phyloP scores from a whole-genome alignment of 2,888 invertebrate genomes.

The Eilema caniola region DNA sequence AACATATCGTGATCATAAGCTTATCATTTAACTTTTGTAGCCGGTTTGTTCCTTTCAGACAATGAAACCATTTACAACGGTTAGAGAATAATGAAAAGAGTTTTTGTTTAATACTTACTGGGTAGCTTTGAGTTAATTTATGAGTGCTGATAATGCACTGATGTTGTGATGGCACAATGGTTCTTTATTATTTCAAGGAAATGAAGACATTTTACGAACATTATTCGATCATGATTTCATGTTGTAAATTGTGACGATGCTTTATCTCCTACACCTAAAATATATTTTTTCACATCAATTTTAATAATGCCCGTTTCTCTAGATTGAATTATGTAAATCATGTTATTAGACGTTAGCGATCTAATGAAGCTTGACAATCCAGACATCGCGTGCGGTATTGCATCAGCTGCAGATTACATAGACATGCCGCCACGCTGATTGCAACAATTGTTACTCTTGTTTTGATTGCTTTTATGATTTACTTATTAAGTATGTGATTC shows the following conservation, averaged over 20 bases:
- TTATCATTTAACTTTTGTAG: slow-evolving; percentile 26
- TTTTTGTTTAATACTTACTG: slow-evolving; percentile 13
- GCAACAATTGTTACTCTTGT: slow-evolving; percentile 36
- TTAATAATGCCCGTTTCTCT: neutral
- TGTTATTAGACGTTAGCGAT: slow-evolving; percentile 11
- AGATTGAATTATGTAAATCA: neutral
- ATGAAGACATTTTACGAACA: neutral
- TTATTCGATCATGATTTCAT: neutral
- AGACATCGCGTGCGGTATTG: slow-evolving; percentile 42
- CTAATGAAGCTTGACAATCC: slow-evolving; percentile 29
- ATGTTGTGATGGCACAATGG: neutral
- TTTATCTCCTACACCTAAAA: neutral
- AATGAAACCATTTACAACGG: slow-evolving; percentile 15
- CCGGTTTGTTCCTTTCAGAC: slow-evolving; percentile 14
- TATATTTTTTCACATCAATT: neutral
- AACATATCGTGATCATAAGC: slow-evolving; percentile 22
- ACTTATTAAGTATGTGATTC: neutral
- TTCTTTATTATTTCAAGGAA: neutral
- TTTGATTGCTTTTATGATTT: slow-evolving; percentile 26
- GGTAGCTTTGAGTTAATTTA: neutral
- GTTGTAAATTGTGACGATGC: neutral
- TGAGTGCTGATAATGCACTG: neutral
- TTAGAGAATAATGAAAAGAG: slow-evolving; percentile 16
- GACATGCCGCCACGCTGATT: slow-evolving; percentile 35
- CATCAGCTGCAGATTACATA: slow-evolving; percentile 42